Conservation (phyloP, 2,113 vertebrate species). For the Scolopax mira region DNA sequence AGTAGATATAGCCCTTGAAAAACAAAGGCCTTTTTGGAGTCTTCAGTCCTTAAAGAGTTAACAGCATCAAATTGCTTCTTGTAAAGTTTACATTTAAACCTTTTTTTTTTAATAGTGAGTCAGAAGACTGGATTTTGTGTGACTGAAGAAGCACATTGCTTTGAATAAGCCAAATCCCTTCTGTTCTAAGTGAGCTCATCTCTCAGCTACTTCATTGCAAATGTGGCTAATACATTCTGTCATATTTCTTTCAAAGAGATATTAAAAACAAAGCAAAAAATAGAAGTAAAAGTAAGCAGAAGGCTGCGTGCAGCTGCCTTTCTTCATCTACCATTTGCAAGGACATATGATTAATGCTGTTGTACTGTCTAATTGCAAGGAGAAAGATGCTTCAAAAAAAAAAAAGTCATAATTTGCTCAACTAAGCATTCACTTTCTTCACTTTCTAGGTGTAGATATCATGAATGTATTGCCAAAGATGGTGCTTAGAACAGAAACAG, state of each 20-base stretch:
- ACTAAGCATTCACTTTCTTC: background rate
- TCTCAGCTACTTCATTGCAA: background rate
- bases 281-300: background rate
- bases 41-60: background rate
- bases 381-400: background rate
- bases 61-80: background rate
- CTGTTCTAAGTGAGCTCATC: background rate
- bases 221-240: background rate
- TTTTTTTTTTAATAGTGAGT: background rate
- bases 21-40: background rate
- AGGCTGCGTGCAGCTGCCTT: background rate
- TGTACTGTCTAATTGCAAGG: background rate
- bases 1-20: background rate
- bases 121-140: background rate
- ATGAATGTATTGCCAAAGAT: background rate
- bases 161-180: background rate
- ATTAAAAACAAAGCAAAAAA: constrained; percentile 6
- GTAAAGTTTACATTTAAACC: background rate
- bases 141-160: background rate
- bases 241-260: background rate
- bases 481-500: background rate
- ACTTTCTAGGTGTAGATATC: background rate
- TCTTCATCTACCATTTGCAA: background rate
- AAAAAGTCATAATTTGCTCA: background rate
- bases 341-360: background rate